These are phyloP conservation scores for Nicator chloris DNA, from an alignment of 2,113 vertebrate genomes.

Conservation along the genomic window DNA sequence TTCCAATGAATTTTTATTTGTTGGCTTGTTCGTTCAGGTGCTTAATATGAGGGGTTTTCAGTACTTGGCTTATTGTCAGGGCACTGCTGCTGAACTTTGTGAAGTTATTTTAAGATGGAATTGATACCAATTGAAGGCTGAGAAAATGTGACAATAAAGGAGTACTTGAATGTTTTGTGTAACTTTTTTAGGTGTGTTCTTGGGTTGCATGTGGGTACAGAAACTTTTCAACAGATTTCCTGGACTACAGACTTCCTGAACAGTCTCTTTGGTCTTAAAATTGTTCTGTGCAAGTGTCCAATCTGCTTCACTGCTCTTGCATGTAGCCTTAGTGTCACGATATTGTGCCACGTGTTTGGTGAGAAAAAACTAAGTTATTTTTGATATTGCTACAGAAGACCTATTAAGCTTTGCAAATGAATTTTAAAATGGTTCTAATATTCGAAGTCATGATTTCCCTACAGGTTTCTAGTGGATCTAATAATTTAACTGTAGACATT, in stretches of 20 bases:
- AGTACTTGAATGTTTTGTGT: background rate
- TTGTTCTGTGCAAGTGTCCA: background rate
- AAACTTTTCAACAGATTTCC: background rate
- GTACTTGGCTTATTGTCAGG: slow-evolving; percentile 11
- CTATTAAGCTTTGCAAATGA: background rate
- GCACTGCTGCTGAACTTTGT: slow-evolving; percentile 3
- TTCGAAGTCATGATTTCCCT: background rate
- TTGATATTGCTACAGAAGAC: background rate
- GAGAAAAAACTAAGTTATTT: background rate
- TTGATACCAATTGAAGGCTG: background rate
- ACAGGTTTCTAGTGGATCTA: background rate
- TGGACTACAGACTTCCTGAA: background rate
- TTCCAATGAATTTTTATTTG: slow-evolving; percentile 3
- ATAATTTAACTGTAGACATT: background rate
- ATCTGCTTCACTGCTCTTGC: background rate
- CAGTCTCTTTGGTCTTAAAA: background rate
- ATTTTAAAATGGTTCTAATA: background rate
- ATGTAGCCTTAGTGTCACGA: background rate
- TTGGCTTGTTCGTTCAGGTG: slow-evolving; percentile 37
- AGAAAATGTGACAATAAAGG: background rate
- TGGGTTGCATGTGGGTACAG: background rate
- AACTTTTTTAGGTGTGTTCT: background rate
- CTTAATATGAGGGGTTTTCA: background rate
- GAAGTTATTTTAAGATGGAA: slow-evolving; percentile 1
- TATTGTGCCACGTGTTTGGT: background rate